These are phyloP conservation scores for Lindbergichthys nudifrons DNA, from an alignment of 2,797 vertebrate species.

Conservation along the genomic window DNA sequence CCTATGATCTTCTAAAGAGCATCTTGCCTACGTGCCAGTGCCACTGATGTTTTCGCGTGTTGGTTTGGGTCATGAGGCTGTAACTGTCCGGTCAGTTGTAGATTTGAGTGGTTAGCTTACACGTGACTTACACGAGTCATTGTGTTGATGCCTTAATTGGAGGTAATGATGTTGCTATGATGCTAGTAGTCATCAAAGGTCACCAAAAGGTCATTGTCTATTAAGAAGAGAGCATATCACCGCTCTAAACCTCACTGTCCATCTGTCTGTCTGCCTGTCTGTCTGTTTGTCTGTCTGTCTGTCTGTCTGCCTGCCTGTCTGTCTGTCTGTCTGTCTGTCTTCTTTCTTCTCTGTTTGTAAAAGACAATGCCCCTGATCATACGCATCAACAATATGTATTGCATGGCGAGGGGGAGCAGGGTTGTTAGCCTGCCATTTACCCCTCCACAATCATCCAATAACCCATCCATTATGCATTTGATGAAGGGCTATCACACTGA, in stretches of 20 bases:
- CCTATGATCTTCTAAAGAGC: slow-evolving; percentile 70
- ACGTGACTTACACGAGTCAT: slow-evolving; percentile 46
- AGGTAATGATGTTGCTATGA: slow-evolving; percentile 49
- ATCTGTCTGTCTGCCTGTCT: too few species aligned
- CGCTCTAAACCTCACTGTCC: slow-evolving; percentile 32
- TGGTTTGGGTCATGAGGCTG: slow-evolving; percentile 36
- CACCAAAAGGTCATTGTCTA: slow-evolving; percentile 57
- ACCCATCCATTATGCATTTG: slow-evolving; percentile 69
- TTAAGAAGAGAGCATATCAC: slow-evolving; percentile 45
- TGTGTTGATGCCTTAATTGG: slow-evolving; percentile 50
- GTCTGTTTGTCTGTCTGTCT: slow-evolving; percentile 14
- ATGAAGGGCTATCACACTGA: slow-evolving; percentile 82
- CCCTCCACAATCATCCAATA: slow-evolving; percentile 54
- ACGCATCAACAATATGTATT: slow-evolving; percentile 36
- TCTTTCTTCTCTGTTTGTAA: slow-evolving; percentile 31
- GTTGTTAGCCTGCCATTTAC: slow-evolving; percentile 23
- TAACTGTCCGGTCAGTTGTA: slow-evolving; percentile 41
- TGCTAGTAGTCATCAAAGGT: slow-evolving; percentile 50
- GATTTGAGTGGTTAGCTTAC: slow-evolving; percentile 44
- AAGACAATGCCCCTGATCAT: slow-evolving; percentile 54
- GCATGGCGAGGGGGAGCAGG: slow-evolving; percentile 19
- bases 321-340: neutral
- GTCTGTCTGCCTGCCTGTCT: neutral
- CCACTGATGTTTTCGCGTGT: slow-evolving; percentile 49
- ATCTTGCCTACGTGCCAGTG: slow-evolving; percentile 60